Base-by-base conservation (phyloP, 1,140 invertebrate genomes). In the Colletes gigas region DNA sequence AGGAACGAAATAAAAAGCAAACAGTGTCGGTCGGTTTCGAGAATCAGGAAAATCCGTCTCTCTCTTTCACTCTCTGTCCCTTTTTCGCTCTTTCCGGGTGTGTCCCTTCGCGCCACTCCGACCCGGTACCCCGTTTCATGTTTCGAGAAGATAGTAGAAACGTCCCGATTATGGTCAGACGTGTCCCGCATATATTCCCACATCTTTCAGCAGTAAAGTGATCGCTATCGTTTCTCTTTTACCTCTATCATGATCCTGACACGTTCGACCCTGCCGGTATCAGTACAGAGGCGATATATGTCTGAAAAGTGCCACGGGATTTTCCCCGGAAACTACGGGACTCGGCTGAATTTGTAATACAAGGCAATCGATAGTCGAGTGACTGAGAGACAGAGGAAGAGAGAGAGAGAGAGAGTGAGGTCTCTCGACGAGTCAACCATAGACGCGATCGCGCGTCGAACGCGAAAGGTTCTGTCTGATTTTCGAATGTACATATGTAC, bases 141-240 rank as follows among this genome's bases (percentile, higher is more conserved):
- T 80, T 67, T 55, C 12, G 30, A n/a, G 68, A 69, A 67, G 60
- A 69, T 63, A 44, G 63, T 82, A 52, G 73, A 71, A 69, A 62
- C 59, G 62, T 62, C 10, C 54, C 78, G 73, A 85, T 82, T 85
- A 82, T 82, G 83, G 80, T 47, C 74, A 69, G 59, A 85, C 84
- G 78, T 62, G 70, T 21, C 47, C 71, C 21, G 79, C 70, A 78
- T 74, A 71, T 21, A 50, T 72, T 69, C 15, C 14, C 19, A 3
- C 12, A 30, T 19, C 44, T 44, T 81, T 67, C 62, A 71, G 12
- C 69, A 17, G 12, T n/a, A 19, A 84, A 85, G 62, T 65, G 66
- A 84, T 69, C 62, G 55, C 41, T 55, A 54, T 74, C 52, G 50
- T 30, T 60, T 62, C 47, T 44, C 50, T 50, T 74, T 75, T 57